Evolutionary conservation across 2,113 vertebrate species (phyloP).

Genomic region (Aptenodytes patagonicus): DNA sequence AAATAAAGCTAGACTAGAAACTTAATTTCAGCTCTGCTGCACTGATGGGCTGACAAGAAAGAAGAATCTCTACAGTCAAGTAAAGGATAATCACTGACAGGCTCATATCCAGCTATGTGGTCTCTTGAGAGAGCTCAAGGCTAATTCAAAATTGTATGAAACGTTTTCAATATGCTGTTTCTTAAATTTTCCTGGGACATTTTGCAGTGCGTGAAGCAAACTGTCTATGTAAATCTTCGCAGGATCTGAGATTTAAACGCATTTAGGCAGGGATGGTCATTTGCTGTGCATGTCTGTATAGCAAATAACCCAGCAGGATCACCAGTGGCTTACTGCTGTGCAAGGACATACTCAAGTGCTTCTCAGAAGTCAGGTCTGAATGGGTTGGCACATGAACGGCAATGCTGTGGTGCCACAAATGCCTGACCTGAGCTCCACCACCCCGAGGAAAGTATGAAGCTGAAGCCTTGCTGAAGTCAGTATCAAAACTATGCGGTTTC

Average conservation of each 20-base stretch:
- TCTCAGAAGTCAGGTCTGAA: neutral
- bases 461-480: neutral
- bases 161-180: neutral
- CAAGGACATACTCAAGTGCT: neutral
- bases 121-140: neutral
- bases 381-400: neutral
- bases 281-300: neutral
- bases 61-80: neutral
- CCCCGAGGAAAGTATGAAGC: neutral
- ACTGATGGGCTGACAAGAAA: neutral
- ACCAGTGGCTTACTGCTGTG: fast-evolving
- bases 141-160: neutral
- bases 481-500: neutral
- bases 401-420: neutral
- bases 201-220: neutral
- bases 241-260: neutral
- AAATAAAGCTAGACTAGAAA: neutral
- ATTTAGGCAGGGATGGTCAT: neutral
- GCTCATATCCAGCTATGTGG: neutral
- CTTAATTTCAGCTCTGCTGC: neutral
- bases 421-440: neutral
- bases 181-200: neutral
- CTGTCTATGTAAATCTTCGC: neutral
- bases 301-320: neutral
- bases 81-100: neutral